Evolutionary conservation across 2,888 invertebrate species (phyloP), one percentile per base, ranked within the genome.

Genomic region (Yponomeuta evonymella): DNA sequence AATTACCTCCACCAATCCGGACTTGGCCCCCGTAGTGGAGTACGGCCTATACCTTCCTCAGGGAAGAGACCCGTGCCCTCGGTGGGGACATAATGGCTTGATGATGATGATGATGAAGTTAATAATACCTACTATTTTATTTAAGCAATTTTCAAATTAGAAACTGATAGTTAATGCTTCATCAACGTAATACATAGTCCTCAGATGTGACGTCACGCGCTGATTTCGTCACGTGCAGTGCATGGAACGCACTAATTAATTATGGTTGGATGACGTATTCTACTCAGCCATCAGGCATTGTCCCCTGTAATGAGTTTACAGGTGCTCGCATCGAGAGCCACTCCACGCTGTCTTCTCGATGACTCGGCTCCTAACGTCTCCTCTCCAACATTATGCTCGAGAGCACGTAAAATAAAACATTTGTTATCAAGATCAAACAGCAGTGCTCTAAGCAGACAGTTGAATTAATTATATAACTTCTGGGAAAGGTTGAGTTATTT

Each of bases 301-400:
- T 65, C 65, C 65, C 6, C 30, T 65, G 65, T 65, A 65, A 65
- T 65, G 65, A 65, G 65, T 30, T 65, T 65, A 64, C 64, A 64
- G 23, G 64, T 15, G 64, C 64, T 64, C 64, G 29, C 64, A 65
- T 65, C 65, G 65, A 65, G 29, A 58, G 65, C 29, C 65, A 63
- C 65, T 65, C 65, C 65, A 58, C 51, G 12, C 51, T 58, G 51
- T 58, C 51, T 58, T 5, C 51, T 58, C 51, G 51, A 58, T 58
- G 51, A 15, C 12, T 12, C 51, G 51, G 5, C 51, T 58, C 51
- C 51, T 1, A 58, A 15, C 51, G 51, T 58, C 51, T 58, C 51
- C 5, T 5, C 43, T 58, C 15, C 3, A 58, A 2, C 51, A 58
- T 58, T 58, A 58, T 58, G 12, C 51, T 58, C 51, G 15, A 58